Evolutionary conservation across 2,113 vertebrate species (phyloP), one percentile per base, ranked within the genome.

Genomic region (Prinia subflava): DNA sequence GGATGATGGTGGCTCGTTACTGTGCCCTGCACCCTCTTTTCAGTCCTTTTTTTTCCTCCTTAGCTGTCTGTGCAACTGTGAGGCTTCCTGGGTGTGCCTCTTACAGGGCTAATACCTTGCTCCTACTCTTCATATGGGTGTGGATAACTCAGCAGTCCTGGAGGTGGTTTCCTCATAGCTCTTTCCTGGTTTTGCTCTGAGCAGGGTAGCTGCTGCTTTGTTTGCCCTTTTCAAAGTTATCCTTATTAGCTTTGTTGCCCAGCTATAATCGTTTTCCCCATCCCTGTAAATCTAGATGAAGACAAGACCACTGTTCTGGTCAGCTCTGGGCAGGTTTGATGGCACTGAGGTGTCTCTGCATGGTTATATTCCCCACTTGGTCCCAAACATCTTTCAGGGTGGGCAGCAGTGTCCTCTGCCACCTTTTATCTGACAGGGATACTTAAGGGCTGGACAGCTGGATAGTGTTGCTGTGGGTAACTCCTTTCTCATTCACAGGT

Each of bases 401-500:
- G 31, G 33, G 33, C 42, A 57, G 17, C 3, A 5, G 33, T 84
- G 35, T 78, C 42, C 27, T 92, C n/a, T 69, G 71, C n/a, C 9
- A 28, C 50, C n/a, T 78, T 74, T 59, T 60, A 37, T 35, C 44
- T 46, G 81, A 60, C 0, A 4, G 14, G 31, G 28, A 28, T 19
- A 15, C 20, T 17, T 56, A 46, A 30, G 47, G 49, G 12, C 30
- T 85, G 57, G 47, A 35, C 6, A 39, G 14, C 39, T 74, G 67
- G 35, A 9, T 60, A 68, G 52, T 2, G 1, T 49, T 88, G 52
- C 42, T 33, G 11, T 77, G 62, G 44, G 15, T 92, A 90, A 97
- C 46, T 41, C 44, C 42, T 27, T 94, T 97, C 83, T 97, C 59
- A 19, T 96, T 98, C 95, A 88, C 96, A 98, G 98, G 98, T 90